Conservation (phyloP, 1,140 invertebrate species). For the Anagrus nilaparvatae region DNA sequence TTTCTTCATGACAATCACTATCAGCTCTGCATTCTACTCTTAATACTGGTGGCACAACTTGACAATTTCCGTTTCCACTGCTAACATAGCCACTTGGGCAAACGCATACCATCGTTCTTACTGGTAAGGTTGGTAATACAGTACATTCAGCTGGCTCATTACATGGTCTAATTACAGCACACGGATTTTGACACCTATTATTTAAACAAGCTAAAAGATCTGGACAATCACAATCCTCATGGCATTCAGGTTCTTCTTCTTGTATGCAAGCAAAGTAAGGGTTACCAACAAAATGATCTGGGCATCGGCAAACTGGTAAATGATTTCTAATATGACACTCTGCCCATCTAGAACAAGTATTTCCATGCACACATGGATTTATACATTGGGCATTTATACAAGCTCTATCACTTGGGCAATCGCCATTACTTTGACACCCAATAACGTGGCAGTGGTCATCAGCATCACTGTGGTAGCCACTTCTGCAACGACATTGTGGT, state of each 20-base stretch:
- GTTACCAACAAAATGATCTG: constrained; percentile 57
- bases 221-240: constrained; percentile 72
- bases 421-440: constrained; percentile 79
- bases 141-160: constrained; percentile 66
- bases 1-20: constrained; percentile 61
- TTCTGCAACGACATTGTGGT: constrained; percentile 67
- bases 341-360: constrained; percentile 65
- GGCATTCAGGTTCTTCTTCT: constrained; percentile 65
- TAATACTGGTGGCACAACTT: constrained; percentile 50
- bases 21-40: constrained; percentile 63
- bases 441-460: constrained; percentile 64
- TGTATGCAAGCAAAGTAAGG: constrained; percentile 68
- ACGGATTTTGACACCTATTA: constrained; percentile 74
- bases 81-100: constrained; percentile 82
- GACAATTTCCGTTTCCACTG: constrained; percentile 68
- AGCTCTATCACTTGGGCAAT: constrained; percentile 73
- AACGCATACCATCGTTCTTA: constrained; percentile 78
- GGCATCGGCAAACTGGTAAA: constrained; percentile 72
- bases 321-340: constrained; percentile 75
- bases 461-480: constrained; percentile 73
- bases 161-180: constrained; percentile 66
- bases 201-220: constrained; percentile 68
- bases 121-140: constrained; percentile 67
- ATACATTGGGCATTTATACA: constrained; percentile 80
- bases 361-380: constrained; percentile 70